A percentile compares a stretch with the other conserved stretches of the same genome.
Evolutionary conservation across 2,113 vertebrate genomes (phyloP).

Genomic region (Odocoileus virginianus): DNA sequence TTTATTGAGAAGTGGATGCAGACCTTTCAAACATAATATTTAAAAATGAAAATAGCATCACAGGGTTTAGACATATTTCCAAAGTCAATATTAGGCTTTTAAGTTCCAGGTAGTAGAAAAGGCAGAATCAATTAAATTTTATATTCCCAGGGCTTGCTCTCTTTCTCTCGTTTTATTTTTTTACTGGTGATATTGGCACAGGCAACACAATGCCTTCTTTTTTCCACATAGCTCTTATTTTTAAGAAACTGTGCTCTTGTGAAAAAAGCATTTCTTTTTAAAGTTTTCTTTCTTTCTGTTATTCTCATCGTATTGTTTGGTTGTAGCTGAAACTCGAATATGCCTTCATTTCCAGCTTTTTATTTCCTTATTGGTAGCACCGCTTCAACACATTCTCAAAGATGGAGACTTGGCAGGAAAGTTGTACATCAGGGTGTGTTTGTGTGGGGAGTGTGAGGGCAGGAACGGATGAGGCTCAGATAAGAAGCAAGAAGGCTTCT

Average conservation of each 20-base stretch:
- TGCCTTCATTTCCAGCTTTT: background rate
- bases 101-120: background rate
- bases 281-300: background rate
- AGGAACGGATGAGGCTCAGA: background rate
- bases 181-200: background rate
- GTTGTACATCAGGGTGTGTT: background rate
- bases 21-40: slow-evolving; percentile 33
- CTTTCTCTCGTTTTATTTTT: background rate
- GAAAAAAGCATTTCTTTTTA: background rate
- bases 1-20: slow-evolving; percentile 37
- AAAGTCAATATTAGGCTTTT: slow-evolving; percentile 29
- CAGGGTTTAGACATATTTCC: slow-evolving; percentile 18
- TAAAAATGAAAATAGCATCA: slow-evolving; percentile 2
- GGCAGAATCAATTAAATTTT: background rate
- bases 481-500: background rate
- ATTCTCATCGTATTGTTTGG: background rate
- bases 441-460: background rate
- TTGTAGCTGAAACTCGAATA: background rate
- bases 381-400: background rate
- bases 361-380: background rate
- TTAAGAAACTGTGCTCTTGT: background rate
- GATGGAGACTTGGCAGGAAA: background rate
- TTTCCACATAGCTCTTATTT: background rate
- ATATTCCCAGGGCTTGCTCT: background rate
- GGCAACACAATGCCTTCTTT: background rate